Conservation (phyloP, 2,113 vertebrate genomes). For the Petaurus breviceps region DNA sequence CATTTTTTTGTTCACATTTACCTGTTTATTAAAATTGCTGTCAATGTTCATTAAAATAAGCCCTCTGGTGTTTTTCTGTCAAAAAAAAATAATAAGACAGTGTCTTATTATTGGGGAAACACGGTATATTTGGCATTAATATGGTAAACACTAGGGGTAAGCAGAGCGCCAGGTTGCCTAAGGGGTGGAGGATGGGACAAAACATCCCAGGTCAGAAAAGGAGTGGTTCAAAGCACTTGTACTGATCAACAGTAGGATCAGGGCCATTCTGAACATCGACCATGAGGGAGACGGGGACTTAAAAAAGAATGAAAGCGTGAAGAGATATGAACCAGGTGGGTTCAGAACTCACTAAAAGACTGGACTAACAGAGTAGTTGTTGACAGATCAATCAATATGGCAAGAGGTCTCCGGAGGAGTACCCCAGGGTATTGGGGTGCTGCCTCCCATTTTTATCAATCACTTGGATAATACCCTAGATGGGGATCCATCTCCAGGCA, state of each 20-base stretch:
- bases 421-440: not conserved
- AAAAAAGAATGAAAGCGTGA: not conserved
- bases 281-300: not conserved
- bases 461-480: not conserved
- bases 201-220: not conserved
- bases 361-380: not conserved
- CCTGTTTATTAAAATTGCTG: too few relatives aligned
- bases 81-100: too few relatives aligned
- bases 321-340: not conserved
- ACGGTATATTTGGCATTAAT: not conserved
- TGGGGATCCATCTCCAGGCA: too few relatives aligned
- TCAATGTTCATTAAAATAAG: too few relatives aligned
- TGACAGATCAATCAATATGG: not conserved
- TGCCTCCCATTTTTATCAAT: not conserved
- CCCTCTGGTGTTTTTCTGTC: too few relatives aligned
- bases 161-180: not conserved
- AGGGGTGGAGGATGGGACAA: not conserved
- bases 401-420: not conserved
- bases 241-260: not conserved
- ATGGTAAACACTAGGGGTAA: not conserved
- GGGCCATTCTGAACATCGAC: too few relatives aligned
- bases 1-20: too few relatives aligned
- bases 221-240: not conserved
- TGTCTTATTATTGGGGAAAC: too few relatives aligned
- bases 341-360: not conserved